These are phyloP conservation scores for Ispidina lecontei DNA, from an alignment of 2,797 vertebrate species.

Conservation along the genomic window DNA sequence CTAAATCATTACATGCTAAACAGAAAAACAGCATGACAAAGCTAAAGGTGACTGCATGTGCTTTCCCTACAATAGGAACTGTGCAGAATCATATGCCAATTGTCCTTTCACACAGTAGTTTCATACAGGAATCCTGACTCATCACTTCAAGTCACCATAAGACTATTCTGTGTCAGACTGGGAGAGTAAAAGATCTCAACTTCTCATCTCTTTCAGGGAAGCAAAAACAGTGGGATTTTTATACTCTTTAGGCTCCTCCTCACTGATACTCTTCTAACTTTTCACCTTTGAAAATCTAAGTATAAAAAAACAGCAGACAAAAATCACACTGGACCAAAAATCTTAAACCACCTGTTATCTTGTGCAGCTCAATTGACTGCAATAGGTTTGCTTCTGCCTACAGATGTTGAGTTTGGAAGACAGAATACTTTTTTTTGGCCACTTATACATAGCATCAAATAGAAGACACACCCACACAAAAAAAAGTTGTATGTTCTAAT, in stretches of 20 bases:
- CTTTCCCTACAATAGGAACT: not conserved
- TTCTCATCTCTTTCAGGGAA: conserved; percentile 12
- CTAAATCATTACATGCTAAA: not conserved
- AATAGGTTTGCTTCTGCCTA: not conserved
- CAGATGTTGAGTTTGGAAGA: not conserved
- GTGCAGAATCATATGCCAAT: not conserved
- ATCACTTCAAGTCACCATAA: not conserved
- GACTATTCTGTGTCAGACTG: not conserved
- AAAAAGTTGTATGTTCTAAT: not conserved
- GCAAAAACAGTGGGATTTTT: not conserved
- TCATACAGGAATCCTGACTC: not conserved
- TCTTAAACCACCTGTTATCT: not conserved
- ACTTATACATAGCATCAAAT: not conserved
- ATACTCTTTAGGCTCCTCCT: not conserved
- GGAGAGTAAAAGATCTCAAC: not conserved
- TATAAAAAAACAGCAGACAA: not conserved
- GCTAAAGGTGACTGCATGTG: not conserved
- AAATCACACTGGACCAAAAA: not conserved
- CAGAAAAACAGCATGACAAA: not conserved
- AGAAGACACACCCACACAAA: not conserved
- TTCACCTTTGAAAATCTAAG: not conserved
- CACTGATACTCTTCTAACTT: not conserved
- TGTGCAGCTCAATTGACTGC: not conserved
- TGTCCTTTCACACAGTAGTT: not conserved
- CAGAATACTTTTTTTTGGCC: not conserved